These are phyloP conservation scores for Lepilemur ruficaudatus DNA, from an alignment of 2,797 vertebrate genomes.

Conservation along the genomic window DNA sequence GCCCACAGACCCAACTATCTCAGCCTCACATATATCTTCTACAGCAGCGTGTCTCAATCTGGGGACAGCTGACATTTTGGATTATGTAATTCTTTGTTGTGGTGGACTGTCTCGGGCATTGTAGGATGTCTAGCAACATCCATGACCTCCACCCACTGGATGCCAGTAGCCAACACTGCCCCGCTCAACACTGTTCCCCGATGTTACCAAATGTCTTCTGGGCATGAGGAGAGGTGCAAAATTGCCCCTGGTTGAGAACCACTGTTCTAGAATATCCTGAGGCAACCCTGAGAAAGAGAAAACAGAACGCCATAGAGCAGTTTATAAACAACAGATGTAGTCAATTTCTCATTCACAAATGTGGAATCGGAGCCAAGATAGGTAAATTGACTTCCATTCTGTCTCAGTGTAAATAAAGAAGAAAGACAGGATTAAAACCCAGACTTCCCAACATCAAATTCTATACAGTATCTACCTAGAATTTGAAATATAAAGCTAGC, in stretches of 20 bases:
- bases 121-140: background rate
- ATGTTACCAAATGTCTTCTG: background rate
- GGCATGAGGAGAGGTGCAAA: background rate
- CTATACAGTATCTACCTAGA: background rate
- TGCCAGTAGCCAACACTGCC: background rate
- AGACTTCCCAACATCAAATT: background rate
- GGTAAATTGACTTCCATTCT: background rate
- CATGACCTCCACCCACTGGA: background rate
- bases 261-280: background rate
- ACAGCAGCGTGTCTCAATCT: background rate
- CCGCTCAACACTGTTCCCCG: background rate
- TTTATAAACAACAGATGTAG: background rate
- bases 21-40: too few relatives aligned
- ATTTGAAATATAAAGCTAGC: background rate
- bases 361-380: background rate
- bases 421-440: background rate
- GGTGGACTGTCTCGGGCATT: accelerated
- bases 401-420: background rate
- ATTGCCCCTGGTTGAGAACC: background rate
- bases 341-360: background rate
- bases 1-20: background rate
- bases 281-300: background rate
- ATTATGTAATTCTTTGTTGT: background rate
- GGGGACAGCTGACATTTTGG: too few relatives aligned
- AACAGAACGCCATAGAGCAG: background rate